Percentiles rank a stretch among this genome's conserved stretches.
Conservation (phyloP, 2,113 vertebrate genomes). For the Microtus ochrogaster region DNA sequence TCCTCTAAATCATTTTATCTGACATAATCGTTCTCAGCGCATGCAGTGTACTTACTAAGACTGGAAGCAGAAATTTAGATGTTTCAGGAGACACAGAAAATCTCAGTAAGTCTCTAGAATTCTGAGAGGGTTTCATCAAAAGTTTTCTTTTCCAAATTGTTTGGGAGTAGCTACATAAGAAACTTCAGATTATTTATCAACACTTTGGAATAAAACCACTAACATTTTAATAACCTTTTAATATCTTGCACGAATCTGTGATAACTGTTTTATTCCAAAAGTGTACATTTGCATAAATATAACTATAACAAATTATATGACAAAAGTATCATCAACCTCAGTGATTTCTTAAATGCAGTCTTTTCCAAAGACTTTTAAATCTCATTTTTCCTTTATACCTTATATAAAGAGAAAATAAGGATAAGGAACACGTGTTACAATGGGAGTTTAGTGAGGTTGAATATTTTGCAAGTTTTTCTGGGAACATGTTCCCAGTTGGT, state of each 20-base stretch:
- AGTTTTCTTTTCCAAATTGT: not conserved
- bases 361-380: not conserved
- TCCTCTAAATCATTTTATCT: conserved; percentile 51
- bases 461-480: not conserved
- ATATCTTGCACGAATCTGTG: not conserved
- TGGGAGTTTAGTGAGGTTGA: not conserved
- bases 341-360: not conserved
- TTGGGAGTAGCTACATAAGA: not conserved
- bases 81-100: not conserved
- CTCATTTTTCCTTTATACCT: not conserved
- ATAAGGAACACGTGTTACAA: not conserved
- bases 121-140: not conserved
- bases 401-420: not conserved
- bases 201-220: conserved; percentile 34
- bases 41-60: conserved; percentile 41
- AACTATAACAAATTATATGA: conserved; percentile 14
- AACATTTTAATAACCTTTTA: not conserved
- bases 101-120: not conserved
- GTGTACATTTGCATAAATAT: not conserved
- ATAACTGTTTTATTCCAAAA: not conserved
- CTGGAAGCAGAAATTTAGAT: conserved; percentile 15
- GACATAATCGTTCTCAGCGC: not conserved
- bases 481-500: not conserved
- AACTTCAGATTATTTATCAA: not conserved
- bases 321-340: not conserved